Conservation (phyloP, 2,888 invertebrate species). For the Electrophaes corylata region DNA sequence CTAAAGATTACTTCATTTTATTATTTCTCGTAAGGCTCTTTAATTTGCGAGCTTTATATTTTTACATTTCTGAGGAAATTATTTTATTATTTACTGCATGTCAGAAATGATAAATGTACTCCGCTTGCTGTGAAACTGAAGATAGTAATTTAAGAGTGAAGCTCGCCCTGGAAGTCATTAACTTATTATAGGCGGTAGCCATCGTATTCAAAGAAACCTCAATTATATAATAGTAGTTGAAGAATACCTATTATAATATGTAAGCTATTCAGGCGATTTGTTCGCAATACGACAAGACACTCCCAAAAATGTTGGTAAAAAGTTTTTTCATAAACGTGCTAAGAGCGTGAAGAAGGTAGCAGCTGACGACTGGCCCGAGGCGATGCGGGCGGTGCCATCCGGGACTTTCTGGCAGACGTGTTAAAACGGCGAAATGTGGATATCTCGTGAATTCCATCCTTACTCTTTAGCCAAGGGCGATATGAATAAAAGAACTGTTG, state of each 20-base stretch:
- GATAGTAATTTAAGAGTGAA: not conserved
- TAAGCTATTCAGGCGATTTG: conserved; percentile 27
- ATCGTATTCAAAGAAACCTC: not conserved
- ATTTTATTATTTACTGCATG: conserved; percentile 15
- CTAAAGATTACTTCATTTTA: conserved; percentile 49
- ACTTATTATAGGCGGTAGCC: not conserved
- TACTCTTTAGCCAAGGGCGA: conserved; percentile 59
- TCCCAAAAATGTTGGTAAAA: conserved; percentile 71
- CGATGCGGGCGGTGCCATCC: conserved; percentile 60
- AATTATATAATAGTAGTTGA: not conserved
- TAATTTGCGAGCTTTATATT: conserved; percentile 3
- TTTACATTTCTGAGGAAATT: conserved; percentile 5
- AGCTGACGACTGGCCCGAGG: conserved; percentile 78
- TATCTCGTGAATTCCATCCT: conserved; percentile 72
- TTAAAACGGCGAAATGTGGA: conserved; percentile 72
- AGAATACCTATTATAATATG: conserved; percentile 1
- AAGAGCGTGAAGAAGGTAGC: conserved; percentile 64
- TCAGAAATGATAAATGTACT: conserved; percentile 13
- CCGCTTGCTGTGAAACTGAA: not conserved
- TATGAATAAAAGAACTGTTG: conserved; percentile 58
- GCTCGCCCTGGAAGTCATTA: conserved; percentile 2
- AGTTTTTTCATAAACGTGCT: conserved; percentile 82
- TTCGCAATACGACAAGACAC: conserved; percentile 60
- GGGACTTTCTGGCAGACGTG: conserved; percentile 77
- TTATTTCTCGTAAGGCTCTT: conserved; percentile 8